Conservation (phyloP, 2,888 invertebrate genomes). For the Eurytoma adleriae region DNA sequence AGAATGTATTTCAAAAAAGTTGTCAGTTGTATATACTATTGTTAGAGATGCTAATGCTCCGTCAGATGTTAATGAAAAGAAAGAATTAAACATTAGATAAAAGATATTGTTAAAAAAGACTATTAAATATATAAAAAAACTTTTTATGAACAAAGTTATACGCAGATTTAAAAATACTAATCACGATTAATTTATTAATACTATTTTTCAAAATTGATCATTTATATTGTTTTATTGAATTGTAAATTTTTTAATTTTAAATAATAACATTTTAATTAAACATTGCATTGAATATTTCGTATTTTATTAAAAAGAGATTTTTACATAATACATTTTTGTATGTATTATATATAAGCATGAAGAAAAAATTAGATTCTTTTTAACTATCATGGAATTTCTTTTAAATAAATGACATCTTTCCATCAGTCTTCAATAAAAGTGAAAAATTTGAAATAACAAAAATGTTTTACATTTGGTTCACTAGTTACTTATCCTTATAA, state of each 20-base stretch:
- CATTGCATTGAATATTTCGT: constrained; percentile 8
- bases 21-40: constrained; percentile 65
- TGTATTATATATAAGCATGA: too few relatives aligned
- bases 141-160: neutral
- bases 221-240: constrained; percentile 46
- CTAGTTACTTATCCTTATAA: too few relatives aligned
- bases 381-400: neutral
- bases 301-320: constrained; percentile 27
- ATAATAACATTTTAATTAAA: constrained; percentile 29
- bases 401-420: constrained; percentile 12
- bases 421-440: too few relatives aligned
- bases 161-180: constrained; percentile 4
- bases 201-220: constrained; percentile 10
- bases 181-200: constrained; percentile 8
- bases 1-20: constrained; percentile 69
- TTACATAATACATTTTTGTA: constrained; percentile 32
- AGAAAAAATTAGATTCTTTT: too few relatives aligned
- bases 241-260: constrained; percentile 34
- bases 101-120: constrained; percentile 6
- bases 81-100: constrained; percentile 64
- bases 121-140: neutral
- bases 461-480: too few relatives aligned
- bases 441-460: too few relatives aligned
- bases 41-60: constrained; percentile 63
- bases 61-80: constrained; percentile 60